Base-by-base conservation (phyloP, 2,888 invertebrate genomes). In the Cristatella mucedo region DNA sequence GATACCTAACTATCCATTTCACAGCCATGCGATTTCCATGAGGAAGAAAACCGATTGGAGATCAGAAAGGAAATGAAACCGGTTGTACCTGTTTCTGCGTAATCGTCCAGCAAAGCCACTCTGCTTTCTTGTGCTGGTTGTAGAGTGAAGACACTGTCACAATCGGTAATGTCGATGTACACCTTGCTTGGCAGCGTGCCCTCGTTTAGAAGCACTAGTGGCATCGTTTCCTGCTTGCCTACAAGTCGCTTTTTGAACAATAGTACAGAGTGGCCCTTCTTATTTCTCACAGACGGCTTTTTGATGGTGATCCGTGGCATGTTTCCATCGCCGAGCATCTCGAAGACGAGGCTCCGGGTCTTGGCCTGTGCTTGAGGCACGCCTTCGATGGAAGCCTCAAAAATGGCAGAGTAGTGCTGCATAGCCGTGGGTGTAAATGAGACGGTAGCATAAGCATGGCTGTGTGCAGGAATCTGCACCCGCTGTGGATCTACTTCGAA, bases 171-270 rank as follows among this genome's bases (percentile, higher is more conserved):
- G 45, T 64, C 61, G 39, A 65, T 56, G 46, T 62, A 59, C 41
- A 63, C 64, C 53, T 64, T 63, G 53, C 63, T 58, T 2, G 62
- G 57, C 40, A 66, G 53, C 37, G 56, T 58, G 6, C 65, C 65
- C 45, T 66, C 63, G 50, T 66, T 66, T 20, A 49, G 40, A 21
- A 66, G 47, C 6, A 57, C 50, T 29, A 66, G 46, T 21, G 59
- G 59, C 40, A 61, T 51, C 7, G 50, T 48, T 40, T 65, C 56
- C 15, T 48, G 40, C 22, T 53, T 47, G 9, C 59, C 57, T 30
- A 66, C 43, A 38, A 65, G 52, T 38, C 50, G 57, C 39, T 52
- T 54, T 47, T 59, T 59, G 48, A 63, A 66, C 30, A 66, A 47
- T 41, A 64, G 44, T 41, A 66, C 41, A 6, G 65, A 56, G 44